phyloP scores from a whole-genome alignment of 1,140 invertebrate genomes.

The Hyposmocoma kahamanoa region DNA sequence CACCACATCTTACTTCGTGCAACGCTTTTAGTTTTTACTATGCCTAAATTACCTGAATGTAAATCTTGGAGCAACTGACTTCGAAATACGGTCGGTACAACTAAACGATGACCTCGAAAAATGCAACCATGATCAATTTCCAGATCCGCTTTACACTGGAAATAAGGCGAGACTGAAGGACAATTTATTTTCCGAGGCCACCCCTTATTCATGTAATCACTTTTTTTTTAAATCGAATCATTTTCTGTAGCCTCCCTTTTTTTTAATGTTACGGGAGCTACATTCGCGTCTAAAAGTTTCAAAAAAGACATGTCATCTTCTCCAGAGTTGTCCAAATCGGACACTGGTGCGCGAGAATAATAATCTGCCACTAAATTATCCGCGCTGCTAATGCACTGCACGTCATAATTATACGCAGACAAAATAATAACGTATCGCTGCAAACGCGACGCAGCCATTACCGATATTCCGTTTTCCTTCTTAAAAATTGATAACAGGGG shows the following conservation, averaged over 20 bases:
- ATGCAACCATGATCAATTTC: slow-evolving; percentile 2
- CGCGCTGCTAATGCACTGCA: slow-evolving; percentile 26
- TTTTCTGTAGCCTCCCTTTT: background rate
- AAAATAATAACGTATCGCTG: slow-evolving; percentile 37
- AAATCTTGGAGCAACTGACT: slow-evolving; percentile 18
- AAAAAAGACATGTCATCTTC: background rate
- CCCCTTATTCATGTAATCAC: slow-evolving; percentile 2
- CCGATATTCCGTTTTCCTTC: slow-evolving; percentile 12
- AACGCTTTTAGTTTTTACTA: slow-evolving; percentile 22
- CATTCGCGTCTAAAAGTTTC: background rate
- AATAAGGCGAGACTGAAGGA: slow-evolving; percentile 1
- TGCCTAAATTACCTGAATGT: slow-evolving; percentile 26
- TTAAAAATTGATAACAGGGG: background rate
- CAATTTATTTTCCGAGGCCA: slow-evolving; percentile 5
- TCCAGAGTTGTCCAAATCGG: background rate
- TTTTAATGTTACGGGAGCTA: background rate
- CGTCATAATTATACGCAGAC: slow-evolving; percentile 33
- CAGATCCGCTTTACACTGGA: background rate
- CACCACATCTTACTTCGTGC: slow-evolving; percentile 20
- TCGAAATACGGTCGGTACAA: slow-evolving; percentile 17
- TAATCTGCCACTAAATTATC: slow-evolving; percentile 33
- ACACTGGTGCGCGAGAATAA: slow-evolving; percentile 24
- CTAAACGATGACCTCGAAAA: slow-evolving; percentile 11
- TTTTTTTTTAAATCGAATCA: background rate
- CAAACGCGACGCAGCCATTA: slow-evolving; percentile 24